Percentiles rank a stretch among this genome's conserved stretches.
Conservation (phyloP, 2,797 vertebrate species). For the Miichthys miiuy region DNA sequence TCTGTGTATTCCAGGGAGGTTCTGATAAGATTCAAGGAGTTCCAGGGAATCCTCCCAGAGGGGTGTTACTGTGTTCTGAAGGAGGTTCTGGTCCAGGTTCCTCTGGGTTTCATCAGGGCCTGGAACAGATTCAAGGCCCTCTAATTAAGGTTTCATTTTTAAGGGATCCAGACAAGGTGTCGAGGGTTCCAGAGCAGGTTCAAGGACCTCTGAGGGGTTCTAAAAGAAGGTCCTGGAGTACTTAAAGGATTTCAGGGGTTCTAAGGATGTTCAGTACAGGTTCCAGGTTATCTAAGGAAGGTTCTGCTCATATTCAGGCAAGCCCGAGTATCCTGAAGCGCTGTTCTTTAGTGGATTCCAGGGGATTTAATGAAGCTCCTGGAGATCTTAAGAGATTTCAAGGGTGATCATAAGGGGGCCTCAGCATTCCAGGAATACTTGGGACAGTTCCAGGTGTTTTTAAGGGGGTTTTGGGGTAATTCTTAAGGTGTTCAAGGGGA, state of each 20-base stretch:
- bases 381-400: neutral
- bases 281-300: neutral
- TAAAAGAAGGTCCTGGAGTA: neutral
- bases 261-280: neutral
- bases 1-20: neutral
- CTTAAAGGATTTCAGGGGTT: neutral
- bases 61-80: neutral
- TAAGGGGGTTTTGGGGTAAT: neutral
- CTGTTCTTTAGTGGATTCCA: neutral
- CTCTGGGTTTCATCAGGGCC: neutral
- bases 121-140: neutral
- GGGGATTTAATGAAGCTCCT: neutral
- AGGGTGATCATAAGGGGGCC: neutral
- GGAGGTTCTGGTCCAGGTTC: neutral
- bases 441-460: neutral
- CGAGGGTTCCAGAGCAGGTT: neutral
- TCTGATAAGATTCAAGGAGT: neutral
- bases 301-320: neutral
- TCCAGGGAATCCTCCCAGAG: neutral
- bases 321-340: neutral
- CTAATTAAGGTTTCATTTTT: neutral
- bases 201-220: neutral
- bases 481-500: neutral
- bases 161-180: neutral
- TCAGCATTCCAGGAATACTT: neutral